phyloP scores from a whole-genome alignment of 2,888 invertebrate species.

The Tiliacea citrago region DNA sequence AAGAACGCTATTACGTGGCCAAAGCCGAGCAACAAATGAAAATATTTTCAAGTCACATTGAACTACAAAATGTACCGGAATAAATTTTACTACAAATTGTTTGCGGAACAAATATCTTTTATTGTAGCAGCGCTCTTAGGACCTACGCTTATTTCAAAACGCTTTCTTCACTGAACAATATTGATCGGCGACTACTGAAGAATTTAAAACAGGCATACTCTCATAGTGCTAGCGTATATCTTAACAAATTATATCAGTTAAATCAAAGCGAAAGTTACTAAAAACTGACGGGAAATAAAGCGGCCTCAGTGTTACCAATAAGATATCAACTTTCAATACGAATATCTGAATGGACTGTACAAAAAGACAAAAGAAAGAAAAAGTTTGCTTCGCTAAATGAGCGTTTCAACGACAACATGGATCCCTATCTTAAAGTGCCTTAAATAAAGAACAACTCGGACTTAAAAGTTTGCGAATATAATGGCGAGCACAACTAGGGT shows the following conservation, averaged over 20 bases:
- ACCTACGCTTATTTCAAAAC: neutral
- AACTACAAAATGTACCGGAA: slow-evolving; percentile 58
- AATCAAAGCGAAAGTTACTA: neutral
- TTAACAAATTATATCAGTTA: neutral
- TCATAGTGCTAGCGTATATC: neutral
- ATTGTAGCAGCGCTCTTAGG: slow-evolving; percentile 3
- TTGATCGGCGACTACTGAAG: neutral
- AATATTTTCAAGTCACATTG: slow-evolving; percentile 73
- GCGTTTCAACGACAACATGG: slow-evolving; percentile 23
- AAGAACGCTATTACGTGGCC: slow-evolving; percentile 83
- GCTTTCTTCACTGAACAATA: neutral
- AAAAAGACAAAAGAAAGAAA: slow-evolving; percentile 7
- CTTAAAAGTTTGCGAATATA: slow-evolving; percentile 60
- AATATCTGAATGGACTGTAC: neutral
- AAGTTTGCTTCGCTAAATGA: slow-evolving; percentile 29
- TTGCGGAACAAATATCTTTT: slow-evolving; percentile 41
- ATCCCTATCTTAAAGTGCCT: slow-evolving; percentile 36
- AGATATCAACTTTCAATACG: neutral
- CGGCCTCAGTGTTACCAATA: neutral
- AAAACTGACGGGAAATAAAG: neutral
- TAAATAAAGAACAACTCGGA: slow-evolving; percentile 52
- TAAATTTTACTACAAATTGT: slow-evolving; percentile 52
- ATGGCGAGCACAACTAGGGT: slow-evolving; percentile 49
- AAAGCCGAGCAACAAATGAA: slow-evolving; percentile 78
- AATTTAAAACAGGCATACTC: neutral